Evolutionary conservation across 2,797 vertebrate species (phyloP).

Genomic region (Arremon aurantiirostris): DNA sequence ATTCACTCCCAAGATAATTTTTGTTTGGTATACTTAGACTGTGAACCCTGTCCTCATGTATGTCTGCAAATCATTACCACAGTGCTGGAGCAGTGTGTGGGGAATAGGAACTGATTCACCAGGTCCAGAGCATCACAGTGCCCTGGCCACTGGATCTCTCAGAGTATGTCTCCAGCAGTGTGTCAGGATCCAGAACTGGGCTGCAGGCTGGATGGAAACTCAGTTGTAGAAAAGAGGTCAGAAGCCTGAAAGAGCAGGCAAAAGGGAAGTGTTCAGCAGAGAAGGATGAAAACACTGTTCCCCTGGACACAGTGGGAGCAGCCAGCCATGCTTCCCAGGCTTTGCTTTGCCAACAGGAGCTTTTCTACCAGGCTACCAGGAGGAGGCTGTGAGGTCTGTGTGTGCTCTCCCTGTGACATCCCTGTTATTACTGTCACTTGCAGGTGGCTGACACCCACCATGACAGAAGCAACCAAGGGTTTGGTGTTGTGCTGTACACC

Average conservation of each 20-base stretch:
- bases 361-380: not conserved
- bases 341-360: not conserved
- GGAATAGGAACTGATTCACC: not conserved
- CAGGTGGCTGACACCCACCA: not conserved
- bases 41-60: not conserved
- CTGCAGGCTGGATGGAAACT: not conserved
- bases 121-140: not conserved
- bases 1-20: not conserved
- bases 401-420: not conserved
- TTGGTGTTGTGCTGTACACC: not conserved
- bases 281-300: not conserved
- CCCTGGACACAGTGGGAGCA: not conserved
- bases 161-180: not conserved
- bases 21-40: not conserved
- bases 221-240: not conserved
- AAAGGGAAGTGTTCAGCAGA: not conserved
- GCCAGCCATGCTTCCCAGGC: not conserved
- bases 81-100: not conserved
- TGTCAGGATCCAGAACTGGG: not conserved
- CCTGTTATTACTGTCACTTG: slow-evolving; percentile 42
- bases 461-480: not conserved
- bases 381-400: not conserved
- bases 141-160: not conserved
- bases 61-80: slow-evolving; percentile 38
- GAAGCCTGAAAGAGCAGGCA: not conserved